Percentiles rank a stretch among this genome's conserved stretches.
Conservation (phyloP, 2,113 vertebrate genomes). For the Porphyrio hochstetteri region DNA sequence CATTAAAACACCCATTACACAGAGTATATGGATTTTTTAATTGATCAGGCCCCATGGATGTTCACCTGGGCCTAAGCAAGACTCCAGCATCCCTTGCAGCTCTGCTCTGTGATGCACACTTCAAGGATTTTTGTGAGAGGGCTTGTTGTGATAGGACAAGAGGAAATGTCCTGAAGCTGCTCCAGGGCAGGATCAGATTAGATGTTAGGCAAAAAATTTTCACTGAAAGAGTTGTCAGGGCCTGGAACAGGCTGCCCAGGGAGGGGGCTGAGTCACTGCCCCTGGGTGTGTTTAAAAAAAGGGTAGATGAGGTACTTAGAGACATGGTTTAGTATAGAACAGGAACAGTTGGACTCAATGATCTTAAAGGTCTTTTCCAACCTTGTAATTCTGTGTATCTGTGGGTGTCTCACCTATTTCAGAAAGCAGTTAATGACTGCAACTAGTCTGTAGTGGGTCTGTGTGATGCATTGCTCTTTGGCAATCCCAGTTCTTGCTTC, state of each 20-base stretch:
- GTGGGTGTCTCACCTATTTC: background rate
- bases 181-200: no score
- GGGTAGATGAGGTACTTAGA: no score
- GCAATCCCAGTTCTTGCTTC: background rate
- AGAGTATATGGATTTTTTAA: background rate
- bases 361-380: no score
- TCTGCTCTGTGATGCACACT: background rate
- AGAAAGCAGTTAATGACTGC: background rate
- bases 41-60: background rate
- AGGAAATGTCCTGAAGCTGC: no score
- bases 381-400: background rate
- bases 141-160: no score
- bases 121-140: background rate
- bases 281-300: no score
- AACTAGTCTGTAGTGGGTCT: background rate
- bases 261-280: no score
- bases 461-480: background rate
- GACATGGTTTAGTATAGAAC: no score
- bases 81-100: background rate
- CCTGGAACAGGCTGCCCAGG: no score
- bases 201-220: no score
- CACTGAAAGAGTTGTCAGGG: no score
- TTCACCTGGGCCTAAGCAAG: background rate
- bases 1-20: background rate
- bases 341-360: no score